phyloP scores from a whole-genome alignment of 2,888 invertebrate species.

The Rambutsinella grinnellia region DNA sequence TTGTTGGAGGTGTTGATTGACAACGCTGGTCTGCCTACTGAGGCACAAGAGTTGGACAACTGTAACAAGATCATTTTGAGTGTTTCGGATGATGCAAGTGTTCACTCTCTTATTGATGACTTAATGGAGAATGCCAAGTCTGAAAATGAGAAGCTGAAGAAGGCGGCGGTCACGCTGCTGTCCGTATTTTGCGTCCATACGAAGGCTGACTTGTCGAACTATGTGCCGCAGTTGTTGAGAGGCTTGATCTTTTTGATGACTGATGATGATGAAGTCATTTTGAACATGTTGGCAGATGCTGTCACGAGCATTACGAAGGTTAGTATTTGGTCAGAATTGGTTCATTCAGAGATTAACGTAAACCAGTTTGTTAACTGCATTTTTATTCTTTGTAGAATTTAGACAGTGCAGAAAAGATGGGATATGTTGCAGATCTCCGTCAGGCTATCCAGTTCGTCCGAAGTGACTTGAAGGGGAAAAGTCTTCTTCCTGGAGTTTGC shows the following conservation, averaged over 20 bases:
- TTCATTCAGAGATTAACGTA: background rate
- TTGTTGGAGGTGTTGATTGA: conserved; percentile 73
- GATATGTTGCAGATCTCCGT: conserved; percentile 89
- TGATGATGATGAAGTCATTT: conserved; percentile 83
- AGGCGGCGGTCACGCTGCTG: conserved; percentile 88
- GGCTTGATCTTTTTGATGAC: conserved; percentile 89
- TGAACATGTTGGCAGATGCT: conserved; percentile 92
- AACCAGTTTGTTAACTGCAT: background rate
- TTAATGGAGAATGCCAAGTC: conserved; percentile 82
- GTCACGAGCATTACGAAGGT: conserved; percentile 86
- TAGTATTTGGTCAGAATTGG: background rate
- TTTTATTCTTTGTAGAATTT: conserved; percentile 74
- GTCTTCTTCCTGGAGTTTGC: conserved; percentile 90
- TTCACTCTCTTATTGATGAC: conserved; percentile 88
- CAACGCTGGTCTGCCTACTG: conserved; percentile 34
- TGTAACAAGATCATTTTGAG: conserved; percentile 94
- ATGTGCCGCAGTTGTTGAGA: conserved; percentile 88
- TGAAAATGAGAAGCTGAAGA: conserved; percentile 76
- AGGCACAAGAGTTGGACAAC: conserved; percentile 82
- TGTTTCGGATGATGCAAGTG: conserved; percentile 88
- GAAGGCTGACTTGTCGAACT: conserved; percentile 87
- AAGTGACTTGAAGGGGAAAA: conserved; percentile 82
- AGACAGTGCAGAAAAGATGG: conserved; percentile 85
- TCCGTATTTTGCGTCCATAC: conserved; percentile 92
- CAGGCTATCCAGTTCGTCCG: conserved; percentile 93